These are phyloP conservation scores for Neodontobutis hainanensis DNA, from an alignment of 2,113 vertebrate species.

Conservation along the genomic window DNA sequence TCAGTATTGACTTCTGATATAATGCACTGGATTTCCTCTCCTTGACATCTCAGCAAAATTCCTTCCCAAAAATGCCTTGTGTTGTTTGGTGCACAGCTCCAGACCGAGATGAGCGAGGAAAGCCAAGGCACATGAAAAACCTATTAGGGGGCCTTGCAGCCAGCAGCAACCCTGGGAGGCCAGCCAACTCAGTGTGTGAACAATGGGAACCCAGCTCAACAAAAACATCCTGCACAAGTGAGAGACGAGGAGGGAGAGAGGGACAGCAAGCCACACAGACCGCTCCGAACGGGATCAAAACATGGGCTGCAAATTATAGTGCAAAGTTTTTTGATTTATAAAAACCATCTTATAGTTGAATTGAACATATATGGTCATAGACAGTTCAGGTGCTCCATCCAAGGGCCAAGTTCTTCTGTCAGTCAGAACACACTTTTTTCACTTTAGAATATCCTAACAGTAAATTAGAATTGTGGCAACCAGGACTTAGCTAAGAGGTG, in stretches of 20 bases:
- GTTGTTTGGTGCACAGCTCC: conserved; percentile 32
- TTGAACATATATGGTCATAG: conserved; percentile 33
- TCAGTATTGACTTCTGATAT: background rate
- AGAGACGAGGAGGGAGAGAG: conserved; percentile 55
- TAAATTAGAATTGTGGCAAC: conserved; percentile 14
- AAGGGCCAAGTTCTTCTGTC: conserved; percentile 11
- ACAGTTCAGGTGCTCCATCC: conserved; percentile 37
- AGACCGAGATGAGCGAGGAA: conserved; percentile 53
- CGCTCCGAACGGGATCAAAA: conserved; percentile 51
- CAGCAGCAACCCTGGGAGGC: conserved; percentile 74
- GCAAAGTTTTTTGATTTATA: conserved; percentile 2
- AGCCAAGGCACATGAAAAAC: conserved; percentile 81
- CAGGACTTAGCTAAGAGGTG: conserved; percentile 3
- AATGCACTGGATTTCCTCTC: conserved; percentile 18
- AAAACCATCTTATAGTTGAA: background rate
- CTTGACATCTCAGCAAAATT: conserved; percentile 27
- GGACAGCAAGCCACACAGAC: conserved; percentile 51
- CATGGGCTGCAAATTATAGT: conserved; percentile 36
- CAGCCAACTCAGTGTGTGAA: conserved; percentile 78
- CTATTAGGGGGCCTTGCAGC: conserved; percentile 80
- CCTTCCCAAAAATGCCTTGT: conserved; percentile 27
- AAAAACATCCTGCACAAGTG: conserved; percentile 83
- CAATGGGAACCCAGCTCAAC: conserved; percentile 83
- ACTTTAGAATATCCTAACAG: background rate
- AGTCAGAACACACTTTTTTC: background rate